A percentile compares a stretch with the other conserved stretches of the same genome.
Evolutionary conservation across 1,140 invertebrate species (phyloP).

Genomic region (Aphaenogaster ashmeadi): DNA sequence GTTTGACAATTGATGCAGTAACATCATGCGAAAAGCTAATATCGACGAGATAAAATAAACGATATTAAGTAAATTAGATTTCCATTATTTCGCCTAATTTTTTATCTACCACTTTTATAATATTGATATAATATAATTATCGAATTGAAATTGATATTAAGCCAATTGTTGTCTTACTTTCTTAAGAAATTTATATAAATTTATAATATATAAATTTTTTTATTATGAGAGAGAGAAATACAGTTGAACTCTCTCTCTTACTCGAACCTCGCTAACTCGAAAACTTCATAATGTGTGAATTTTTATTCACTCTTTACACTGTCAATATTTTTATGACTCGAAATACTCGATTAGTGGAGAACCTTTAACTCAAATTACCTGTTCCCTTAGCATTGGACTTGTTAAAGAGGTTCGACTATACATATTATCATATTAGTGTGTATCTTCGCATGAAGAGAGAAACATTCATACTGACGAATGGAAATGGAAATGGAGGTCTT

Average conservation of each 20-base stretch:
- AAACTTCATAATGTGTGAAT: no score
- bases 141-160: not conserved
- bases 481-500: not conserved
- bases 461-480: constrained; percentile 12
- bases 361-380: no score
- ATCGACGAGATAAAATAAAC: not conserved
- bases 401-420: not conserved
- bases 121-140: constrained; percentile 11
- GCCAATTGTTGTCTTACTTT: not conserved
- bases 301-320: no score
- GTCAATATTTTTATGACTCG: no score
- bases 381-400: no score
- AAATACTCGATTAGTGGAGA: no score
- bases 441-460: not conserved
- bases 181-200: not conserved
- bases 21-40: not conserved
- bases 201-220: not conserved
- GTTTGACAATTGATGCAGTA: not conserved
- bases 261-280: no score
- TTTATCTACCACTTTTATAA: not conserved
- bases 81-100: not conserved
- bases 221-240: not conserved
- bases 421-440: not conserved
- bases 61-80: not conserved
- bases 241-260: no score